These are phyloP conservation scores for Nomada hirtipes DNA, from an alignment of 2,888 invertebrate genomes.

Conservation along the genomic window DNA sequence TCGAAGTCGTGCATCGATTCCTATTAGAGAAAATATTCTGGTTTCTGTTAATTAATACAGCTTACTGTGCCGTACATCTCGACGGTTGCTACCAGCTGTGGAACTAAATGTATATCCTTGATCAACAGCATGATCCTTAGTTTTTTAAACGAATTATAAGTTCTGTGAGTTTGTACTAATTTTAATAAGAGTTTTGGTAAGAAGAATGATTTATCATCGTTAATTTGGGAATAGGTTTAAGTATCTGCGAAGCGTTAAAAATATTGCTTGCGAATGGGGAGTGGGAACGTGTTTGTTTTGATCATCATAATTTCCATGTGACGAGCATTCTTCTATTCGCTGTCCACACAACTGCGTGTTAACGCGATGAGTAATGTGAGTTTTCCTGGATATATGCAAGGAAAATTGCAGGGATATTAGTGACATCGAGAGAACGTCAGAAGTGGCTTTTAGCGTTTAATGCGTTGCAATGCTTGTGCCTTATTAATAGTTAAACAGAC, in stretches of 20 bases:
- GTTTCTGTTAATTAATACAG: not conserved
- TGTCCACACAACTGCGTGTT: conserved; percentile 46
- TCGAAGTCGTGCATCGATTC: conserved; percentile 28
- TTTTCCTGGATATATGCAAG: conserved; percentile 54
- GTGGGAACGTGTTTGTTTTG: conserved; percentile 49
- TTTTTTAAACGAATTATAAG: too few species aligned
- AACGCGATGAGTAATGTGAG: conserved; percentile 48
- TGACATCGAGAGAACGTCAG: conserved; percentile 38
- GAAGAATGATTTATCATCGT: too few species aligned
- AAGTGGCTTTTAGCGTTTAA: conserved; percentile 55
- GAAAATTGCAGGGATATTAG: conserved; percentile 52
- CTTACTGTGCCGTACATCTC: not conserved
- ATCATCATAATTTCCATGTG: conserved; percentile 33
- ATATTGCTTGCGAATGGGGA: not conserved
- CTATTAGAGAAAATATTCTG: conserved; percentile 24
- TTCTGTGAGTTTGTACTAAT: too few species aligned
- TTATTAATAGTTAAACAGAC: conserved; percentile 6
- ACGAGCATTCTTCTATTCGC: conserved; percentile 8
- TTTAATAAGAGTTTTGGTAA: too few species aligned
- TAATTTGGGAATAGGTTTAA: too few species aligned
- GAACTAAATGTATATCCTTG: not conserved
- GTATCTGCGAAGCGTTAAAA: too few species aligned
- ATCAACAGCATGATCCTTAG: too few species aligned
- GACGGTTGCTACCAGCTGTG: not conserved
- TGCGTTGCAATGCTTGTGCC: conserved; percentile 49